Percentiles rank a stretch among this genome's conserved stretches.
phyloP scores from a whole-genome alignment of 1,140 invertebrate species.

The Drosophila obscura region DNA sequence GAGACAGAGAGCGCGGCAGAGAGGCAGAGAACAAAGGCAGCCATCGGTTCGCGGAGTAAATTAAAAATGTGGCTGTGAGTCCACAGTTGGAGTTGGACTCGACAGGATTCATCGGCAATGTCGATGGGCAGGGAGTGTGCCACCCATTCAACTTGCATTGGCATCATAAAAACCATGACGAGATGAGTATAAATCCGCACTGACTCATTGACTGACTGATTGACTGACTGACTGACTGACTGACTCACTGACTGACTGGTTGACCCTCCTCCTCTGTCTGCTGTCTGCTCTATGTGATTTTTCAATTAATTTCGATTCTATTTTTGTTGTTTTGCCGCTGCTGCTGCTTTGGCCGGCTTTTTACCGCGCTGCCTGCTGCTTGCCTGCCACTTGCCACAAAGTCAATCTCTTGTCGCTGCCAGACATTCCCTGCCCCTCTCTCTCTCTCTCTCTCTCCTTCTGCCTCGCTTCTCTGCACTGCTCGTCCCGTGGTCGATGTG shows the following conservation, averaged over 20 bases:
- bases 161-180: constrained; percentile 67
- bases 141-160: constrained; percentile 35
- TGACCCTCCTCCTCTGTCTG: constrained; percentile 4
- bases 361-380: constrained; percentile 1
- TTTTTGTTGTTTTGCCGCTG: constrained; percentile 39
- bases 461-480: constrained; percentile 1
- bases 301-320: constrained; percentile 75
- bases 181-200: constrained; percentile 35
- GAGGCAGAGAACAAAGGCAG: constrained; percentile 30
- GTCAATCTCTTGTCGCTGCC: constrained; percentile 55
- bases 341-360: background rate
- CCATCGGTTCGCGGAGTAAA: constrained; percentile 58
- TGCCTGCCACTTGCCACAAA: constrained; percentile 39
- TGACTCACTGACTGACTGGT: constrained; percentile 4
- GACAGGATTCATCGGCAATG: constrained; percentile 25
- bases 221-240: constrained; percentile 12
- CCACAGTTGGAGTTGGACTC: no score
- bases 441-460: no score
- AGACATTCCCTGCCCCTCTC: constrained; percentile 23
- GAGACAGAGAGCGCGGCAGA: constrained; percentile 10
- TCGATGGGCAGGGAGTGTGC: background rate
- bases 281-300: constrained; percentile 59
- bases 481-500: constrained; percentile 1
- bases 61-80: constrained; percentile 67
- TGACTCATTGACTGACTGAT: constrained; percentile 6